Evolutionary conservation across 1,140 invertebrate genomes (phyloP).

Genomic region (Aculops lycopersici): DNA sequence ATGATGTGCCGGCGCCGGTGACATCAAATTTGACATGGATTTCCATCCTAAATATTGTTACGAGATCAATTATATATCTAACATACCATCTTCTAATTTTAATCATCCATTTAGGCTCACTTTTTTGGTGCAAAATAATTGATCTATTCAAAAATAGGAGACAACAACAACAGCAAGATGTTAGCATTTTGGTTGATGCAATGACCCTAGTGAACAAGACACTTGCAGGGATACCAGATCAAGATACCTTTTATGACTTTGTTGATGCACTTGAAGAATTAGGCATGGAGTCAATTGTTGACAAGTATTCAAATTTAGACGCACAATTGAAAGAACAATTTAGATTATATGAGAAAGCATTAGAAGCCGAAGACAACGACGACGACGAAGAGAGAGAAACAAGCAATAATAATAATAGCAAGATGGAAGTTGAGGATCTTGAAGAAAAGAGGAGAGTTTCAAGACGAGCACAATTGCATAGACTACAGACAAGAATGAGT

Average conservation of each 20-base stretch:
- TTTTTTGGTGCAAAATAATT: conserved; percentile 52
- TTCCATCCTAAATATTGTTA: no score
- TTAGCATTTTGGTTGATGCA: conserved; percentile 68
- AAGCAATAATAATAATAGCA: no score
- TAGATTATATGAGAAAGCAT: conserved; percentile 70
- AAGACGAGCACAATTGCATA: no score
- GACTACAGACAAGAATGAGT: no score
- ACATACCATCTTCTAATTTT: no score
- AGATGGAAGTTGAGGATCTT: no score
- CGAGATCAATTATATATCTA: no score
- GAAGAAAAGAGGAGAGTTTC: no score
- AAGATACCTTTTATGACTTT: conserved; percentile 91
- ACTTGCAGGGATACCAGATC: conserved; percentile 70
- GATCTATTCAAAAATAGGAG: conserved; percentile 65
- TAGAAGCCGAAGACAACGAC: conserved; percentile 57
- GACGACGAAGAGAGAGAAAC: conserved; percentile 21
- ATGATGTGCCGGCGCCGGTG: no score
- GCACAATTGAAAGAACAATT: conserved; percentile 47
- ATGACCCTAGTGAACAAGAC: conserved; percentile 89
- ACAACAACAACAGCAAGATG: no score
- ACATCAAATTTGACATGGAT: no score
- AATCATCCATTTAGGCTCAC: conserved; percentile 21
- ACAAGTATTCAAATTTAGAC: conserved; percentile 64
- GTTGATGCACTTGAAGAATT: conserved; percentile 82
- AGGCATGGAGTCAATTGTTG: conserved; percentile 66